Evolutionary conservation across 2,797 vertebrate species (phyloP), one percentile per base, ranked within the genome.

Genomic region (Melopsittacus undulatus): DNA sequence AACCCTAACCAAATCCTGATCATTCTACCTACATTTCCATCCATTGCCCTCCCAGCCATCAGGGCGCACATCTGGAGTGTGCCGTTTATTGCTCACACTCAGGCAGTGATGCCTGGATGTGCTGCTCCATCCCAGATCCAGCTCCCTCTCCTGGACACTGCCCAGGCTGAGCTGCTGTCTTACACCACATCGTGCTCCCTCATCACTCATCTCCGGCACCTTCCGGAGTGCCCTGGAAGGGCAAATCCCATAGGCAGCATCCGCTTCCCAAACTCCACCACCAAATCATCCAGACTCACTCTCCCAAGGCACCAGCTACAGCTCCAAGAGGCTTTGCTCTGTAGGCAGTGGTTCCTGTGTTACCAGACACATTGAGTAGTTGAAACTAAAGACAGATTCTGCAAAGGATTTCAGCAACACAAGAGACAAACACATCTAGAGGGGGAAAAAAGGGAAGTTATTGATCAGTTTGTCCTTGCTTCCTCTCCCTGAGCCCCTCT

Each of bases 81-180:
- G 2, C 10, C 0, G 9, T 8, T 38, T 9, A 26, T 18, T 14
- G 85, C 79, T 76, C 52, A 1, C 64, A n/a, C 2, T 2, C 15
- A 6, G 6, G 48, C 81, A 5, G 80, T 9, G 0, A 18, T 66
- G 46, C 81, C 67, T 18, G 12, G 70, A 12, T 2, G 1, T 32
- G 59, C 40, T 40, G 83, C 78, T 91, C 64, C 12, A 1, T 4
- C 73, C 95, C 1, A 1, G 62, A 62, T 36, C 80, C 95, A 40
- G 96, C 95, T 96, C 95, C 95, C 86, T 93, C 96, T 95, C 94
- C 95, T 92, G 94, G 96, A 92, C 83, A 13, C 67, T 90, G 26
- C 76, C 80, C 88, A 9, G 3, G 51, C 79, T 43, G 32, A 38
- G 66, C 21, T 1, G 1, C 40, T 18, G 22, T 5, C 63, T 64